phyloP scores from a whole-genome alignment of 2,888 invertebrate genomes.

The Latrodectus elegans region DNA sequence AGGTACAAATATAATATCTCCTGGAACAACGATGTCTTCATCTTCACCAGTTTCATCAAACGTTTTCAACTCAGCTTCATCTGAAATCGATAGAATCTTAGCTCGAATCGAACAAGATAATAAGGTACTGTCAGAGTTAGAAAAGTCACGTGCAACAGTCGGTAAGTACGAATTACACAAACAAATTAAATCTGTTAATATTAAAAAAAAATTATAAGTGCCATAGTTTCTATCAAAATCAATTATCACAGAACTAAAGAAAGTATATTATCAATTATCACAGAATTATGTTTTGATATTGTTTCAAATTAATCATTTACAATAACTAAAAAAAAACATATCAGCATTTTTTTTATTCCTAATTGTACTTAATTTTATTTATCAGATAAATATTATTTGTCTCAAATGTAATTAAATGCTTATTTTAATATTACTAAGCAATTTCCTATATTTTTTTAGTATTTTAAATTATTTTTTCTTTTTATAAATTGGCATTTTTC shows the following conservation, averaged over 20 bases:
- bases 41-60: constrained; percentile 59
- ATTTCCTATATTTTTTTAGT: not conserved
- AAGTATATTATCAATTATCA: too few relatives aligned
- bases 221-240: too few relatives aligned
- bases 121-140: constrained; percentile 67
- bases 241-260: too few relatives aligned
- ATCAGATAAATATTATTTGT: not conserved
- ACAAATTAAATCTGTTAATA: not conserved
- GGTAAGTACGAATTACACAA: constrained; percentile 30
- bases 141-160: constrained; percentile 58
- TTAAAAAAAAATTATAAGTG: not conserved
- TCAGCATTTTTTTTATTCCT: too few relatives aligned
- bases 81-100: constrained; percentile 67
- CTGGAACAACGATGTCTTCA: constrained; percentile 62
- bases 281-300: too few relatives aligned
- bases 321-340: too few relatives aligned
- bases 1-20: constrained; percentile 63
- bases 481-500: not conserved
- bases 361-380: too few relatives aligned
- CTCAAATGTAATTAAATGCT: not conserved
- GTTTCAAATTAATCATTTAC: too few relatives aligned
- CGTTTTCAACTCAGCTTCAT: constrained; percentile 59
- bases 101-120: constrained; percentile 69
- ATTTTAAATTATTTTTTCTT: too few relatives aligned
- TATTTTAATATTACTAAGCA: not conserved